Evolutionary conservation across 2,113 vertebrate species (phyloP).

Genomic region (Mandrillus leucophaeus): DNA sequence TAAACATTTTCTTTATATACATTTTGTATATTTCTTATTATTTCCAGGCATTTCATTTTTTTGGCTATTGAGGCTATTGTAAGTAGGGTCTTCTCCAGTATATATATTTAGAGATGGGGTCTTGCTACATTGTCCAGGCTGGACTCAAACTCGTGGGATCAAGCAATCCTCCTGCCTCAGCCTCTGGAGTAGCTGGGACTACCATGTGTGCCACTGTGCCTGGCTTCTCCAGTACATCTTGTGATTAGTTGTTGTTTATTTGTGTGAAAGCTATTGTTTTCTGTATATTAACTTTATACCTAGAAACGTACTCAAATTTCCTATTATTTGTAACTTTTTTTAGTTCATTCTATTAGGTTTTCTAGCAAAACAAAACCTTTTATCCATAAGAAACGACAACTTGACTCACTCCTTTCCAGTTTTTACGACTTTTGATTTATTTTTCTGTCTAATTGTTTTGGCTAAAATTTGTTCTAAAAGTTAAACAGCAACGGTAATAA

Average conservation of each 20-base stretch:
- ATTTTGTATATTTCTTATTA: not conserved
- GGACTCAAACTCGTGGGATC: no score
- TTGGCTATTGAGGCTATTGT: not conserved
- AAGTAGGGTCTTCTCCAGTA: not conserved
- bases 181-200: no score
- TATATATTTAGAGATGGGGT: no score
- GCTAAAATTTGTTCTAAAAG: not conserved
- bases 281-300: conserved; percentile 47
- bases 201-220: no score
- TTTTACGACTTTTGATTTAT: conserved; percentile 34
- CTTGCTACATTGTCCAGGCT: no score
- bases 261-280: conserved; percentile 32
- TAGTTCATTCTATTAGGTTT: not conserved
- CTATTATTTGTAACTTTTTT: not conserved
- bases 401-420: not conserved
- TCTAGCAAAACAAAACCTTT: not conserved
- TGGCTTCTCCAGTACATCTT: not conserved
- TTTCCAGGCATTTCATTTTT: not conserved
- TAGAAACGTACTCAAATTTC: conserved; percentile 17
- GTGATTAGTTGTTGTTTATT: not conserved
- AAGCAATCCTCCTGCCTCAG: no score
- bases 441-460: conserved; percentile 36
- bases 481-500: not conserved
- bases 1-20: not conserved
- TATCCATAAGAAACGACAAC: not conserved